Evolutionary conservation across 2,888 invertebrate genomes (phyloP).

Genomic region (Brenthis ino): DNA sequence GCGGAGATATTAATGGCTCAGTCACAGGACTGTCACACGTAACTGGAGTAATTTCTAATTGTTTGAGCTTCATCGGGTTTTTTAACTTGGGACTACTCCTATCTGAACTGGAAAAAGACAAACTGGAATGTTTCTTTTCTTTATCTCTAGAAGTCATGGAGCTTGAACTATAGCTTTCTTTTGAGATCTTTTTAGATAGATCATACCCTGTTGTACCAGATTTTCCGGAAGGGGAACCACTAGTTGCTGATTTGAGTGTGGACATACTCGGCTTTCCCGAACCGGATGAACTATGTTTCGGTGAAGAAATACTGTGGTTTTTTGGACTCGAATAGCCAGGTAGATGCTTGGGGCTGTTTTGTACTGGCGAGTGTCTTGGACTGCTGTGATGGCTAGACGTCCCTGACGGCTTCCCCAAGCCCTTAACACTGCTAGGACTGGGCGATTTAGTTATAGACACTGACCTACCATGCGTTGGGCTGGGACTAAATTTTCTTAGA

Average conservation of each 20-base stretch:
- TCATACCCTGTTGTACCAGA: conserved; percentile 80
- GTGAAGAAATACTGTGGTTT: conserved; percentile 89
- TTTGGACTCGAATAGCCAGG: conserved; percentile 89
- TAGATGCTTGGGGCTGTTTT: conserved; percentile 89
- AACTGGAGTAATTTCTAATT: conserved; percentile 83
- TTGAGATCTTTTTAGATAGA: conserved; percentile 79
- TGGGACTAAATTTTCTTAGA: conserved; percentile 87
- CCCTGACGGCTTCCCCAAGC: conserved; percentile 73
- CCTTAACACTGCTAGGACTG: conserved; percentile 72
- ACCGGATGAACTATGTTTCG: conserved; percentile 88
- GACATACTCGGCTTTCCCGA: conserved; percentile 96
- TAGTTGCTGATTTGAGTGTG: conserved; percentile 90
- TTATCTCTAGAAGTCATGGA: conserved; percentile 76
- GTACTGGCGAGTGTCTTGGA: conserved; percentile 89
- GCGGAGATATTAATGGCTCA: conserved; percentile 75
- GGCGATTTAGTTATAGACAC: conserved; percentile 85
- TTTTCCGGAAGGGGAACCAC: conserved; percentile 86
- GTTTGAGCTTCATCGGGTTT: conserved; percentile 86
- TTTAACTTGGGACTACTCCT: conserved; percentile 86
- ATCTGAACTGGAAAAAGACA: conserved; percentile 79
- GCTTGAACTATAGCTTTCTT: conserved; percentile 71
- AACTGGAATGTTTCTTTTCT: conserved; percentile 79
- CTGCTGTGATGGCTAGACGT: conserved; percentile 84
- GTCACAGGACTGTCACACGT: conserved; percentile 76
- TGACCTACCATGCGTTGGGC: conserved; percentile 86